Conservation (phyloP, 2,797 vertebrate genomes). For the Aeoliscus strigatus region DNA sequence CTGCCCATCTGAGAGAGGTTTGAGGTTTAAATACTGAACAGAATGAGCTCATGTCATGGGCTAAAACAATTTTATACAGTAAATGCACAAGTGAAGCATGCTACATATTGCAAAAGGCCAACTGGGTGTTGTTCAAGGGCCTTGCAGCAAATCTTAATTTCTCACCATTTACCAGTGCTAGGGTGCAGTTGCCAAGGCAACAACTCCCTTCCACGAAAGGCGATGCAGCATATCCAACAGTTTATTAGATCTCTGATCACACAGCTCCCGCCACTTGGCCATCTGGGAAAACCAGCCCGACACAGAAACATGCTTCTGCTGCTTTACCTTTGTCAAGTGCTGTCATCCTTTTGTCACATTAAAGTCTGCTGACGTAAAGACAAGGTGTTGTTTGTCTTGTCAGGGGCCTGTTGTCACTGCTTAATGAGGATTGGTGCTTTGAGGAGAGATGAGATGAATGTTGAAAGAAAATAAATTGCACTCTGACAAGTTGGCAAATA, state of each 20-base stretch:
- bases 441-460: constrained; percentile 13
- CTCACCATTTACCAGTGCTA: constrained; percentile 63
- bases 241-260: constrained; percentile 74
- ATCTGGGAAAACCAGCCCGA: constrained; percentile 57
- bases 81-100: too few species aligned
- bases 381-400: constrained; percentile 25
- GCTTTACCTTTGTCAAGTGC: constrained; percentile 48
- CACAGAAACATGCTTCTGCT: constrained; percentile 37
- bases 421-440: constrained; percentile 14
- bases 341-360: constrained; percentile 35
- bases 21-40: too few species aligned
- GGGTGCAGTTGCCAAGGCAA: constrained; percentile 62
- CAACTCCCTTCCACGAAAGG: constrained; percentile 58
- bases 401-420: constrained; percentile 27
- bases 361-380: constrained; percentile 18
- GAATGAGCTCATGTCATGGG: too few species aligned
- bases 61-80: too few species aligned
- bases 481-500: too few species aligned
- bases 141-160: constrained; percentile 60
- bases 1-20: too few species aligned
- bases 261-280: constrained; percentile 60
- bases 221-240: constrained; percentile 61
- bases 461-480: constrained; percentile 15
- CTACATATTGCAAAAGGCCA: too few species aligned
- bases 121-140: too few species aligned